phyloP scores from a whole-genome alignment of 2,888 invertebrate species.

The Syritta pipiens region DNA sequence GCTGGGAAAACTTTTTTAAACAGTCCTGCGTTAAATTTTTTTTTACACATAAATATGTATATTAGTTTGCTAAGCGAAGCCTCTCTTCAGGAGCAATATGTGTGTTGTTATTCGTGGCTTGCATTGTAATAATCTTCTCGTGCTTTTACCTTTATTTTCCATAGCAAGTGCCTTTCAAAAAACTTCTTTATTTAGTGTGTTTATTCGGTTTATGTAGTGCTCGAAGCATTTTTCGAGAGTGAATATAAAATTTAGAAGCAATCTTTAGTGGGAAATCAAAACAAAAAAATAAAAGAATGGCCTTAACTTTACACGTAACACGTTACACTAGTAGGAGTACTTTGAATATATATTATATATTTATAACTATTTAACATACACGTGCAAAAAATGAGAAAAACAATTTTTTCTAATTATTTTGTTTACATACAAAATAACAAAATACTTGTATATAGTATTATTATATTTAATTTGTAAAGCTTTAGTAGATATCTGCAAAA shows the following conservation, averaged over 20 bases:
- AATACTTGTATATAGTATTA: slow-evolving; percentile 61
- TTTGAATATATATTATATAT: slow-evolving; percentile 51
- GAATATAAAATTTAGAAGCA: slow-evolving; percentile 30
- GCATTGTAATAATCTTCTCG: slow-evolving; percentile 54
- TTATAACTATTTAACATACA: slow-evolving; percentile 56
- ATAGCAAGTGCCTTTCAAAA: slow-evolving; percentile 69
- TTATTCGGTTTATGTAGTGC: slow-evolving; percentile 23
- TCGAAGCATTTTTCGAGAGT: slow-evolving; percentile 42
- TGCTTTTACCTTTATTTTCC: slow-evolving; percentile 48
- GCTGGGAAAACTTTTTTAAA: not conserved
- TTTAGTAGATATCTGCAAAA: slow-evolving; percentile 41
- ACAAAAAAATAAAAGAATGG: slow-evolving; percentile 49
- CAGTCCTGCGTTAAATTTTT: slow-evolving; percentile 1
- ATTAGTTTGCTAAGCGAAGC: slow-evolving; percentile 46
- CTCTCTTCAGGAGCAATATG: not conserved
- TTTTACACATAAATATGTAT: slow-evolving; percentile 2
- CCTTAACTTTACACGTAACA: slow-evolving; percentile 67
- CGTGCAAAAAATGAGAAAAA: slow-evolving; percentile 51
- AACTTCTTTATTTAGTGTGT: slow-evolving; percentile 25
- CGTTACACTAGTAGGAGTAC: slow-evolving; percentile 40
- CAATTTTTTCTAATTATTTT: slow-evolving; percentile 46
- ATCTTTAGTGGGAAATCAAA: slow-evolving; percentile 38
- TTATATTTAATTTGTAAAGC: slow-evolving; percentile 42
- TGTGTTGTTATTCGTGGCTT: slow-evolving; percentile 40
- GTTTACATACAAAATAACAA: slow-evolving; percentile 42